Percentiles rank a stretch among this genome's conserved stretches.
Conservation (phyloP, 1,140 invertebrate genomes). For the Tetraneura akinire region DNA sequence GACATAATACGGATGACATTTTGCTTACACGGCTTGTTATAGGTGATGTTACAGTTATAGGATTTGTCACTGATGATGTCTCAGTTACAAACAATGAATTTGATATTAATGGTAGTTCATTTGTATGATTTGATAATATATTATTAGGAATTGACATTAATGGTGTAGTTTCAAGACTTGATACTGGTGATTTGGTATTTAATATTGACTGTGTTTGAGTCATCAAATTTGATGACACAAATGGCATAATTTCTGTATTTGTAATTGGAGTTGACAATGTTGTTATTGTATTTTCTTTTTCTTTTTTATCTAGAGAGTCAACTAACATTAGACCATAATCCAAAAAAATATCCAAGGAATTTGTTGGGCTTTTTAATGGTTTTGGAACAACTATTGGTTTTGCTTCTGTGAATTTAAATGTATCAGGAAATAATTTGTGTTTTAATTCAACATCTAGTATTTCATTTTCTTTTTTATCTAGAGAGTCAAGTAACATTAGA, state of each 20-base stretch:
- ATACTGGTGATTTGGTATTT: neutral
- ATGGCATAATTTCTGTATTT: neutral
- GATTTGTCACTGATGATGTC: slow-evolving; percentile 6
- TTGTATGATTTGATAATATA: neutral
- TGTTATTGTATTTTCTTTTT: neutral
- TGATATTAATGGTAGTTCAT: too few relatives aligned
- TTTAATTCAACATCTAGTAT: neutral
- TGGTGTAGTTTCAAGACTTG: neutral
- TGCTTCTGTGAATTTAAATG: neutral
- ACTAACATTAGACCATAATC: neutral
- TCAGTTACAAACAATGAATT: too few relatives aligned
- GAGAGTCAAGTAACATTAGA: neutral
- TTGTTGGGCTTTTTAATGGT: neutral
- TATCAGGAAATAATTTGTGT: neutral
- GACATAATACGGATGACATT: neutral
- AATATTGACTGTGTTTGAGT: too few relatives aligned
- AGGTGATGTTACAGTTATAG: neutral
- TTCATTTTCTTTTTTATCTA: neutral
- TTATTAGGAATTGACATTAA: too few relatives aligned
- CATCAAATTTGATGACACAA: too few relatives aligned
- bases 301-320: neutral
- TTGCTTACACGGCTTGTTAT: neutral
- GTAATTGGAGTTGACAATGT: neutral
- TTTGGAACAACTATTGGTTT: neutral
- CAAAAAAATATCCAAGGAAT: neutral